Evolutionary conservation across 2,888 invertebrate genomes (phyloP).

Genomic region (Trichogramma dendrolimi): DNA sequence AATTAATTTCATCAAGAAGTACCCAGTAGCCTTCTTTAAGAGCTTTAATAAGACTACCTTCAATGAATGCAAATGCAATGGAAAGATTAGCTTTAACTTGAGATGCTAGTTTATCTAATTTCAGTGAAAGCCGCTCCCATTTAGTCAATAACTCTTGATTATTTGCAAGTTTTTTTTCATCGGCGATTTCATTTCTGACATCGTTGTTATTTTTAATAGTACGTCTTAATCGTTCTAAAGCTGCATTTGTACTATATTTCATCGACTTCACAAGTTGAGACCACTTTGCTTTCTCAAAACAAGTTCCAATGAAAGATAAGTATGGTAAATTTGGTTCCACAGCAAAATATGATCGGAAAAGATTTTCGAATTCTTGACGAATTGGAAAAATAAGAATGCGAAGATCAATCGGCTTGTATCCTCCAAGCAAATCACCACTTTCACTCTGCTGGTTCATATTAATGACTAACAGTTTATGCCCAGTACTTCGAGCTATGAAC

Average conservation of each 20-base stretch:
- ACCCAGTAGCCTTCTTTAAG: slow-evolving; percentile 92
- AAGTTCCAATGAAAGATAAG: slow-evolving; percentile 72
- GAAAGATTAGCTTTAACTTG: slow-evolving; percentile 71
- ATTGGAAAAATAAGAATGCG: slow-evolving; percentile 78
- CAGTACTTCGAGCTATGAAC: slow-evolving; percentile 77
- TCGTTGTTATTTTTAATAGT: slow-evolving; percentile 17
- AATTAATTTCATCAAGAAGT: slow-evolving; percentile 93
- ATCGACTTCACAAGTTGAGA: slow-evolving; percentile 69
- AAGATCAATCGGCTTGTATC: slow-evolving; percentile 92
- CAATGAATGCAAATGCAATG: slow-evolving; percentile 84
- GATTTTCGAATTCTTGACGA: slow-evolving; percentile 72
- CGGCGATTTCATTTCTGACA: not conserved
- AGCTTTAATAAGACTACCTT: slow-evolving; percentile 91
- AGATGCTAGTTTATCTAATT: slow-evolving; percentile 66
- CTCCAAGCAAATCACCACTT: slow-evolving; percentile 91
- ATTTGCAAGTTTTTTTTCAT: slow-evolving; percentile 2
- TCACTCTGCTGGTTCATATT: slow-evolving; percentile 99
- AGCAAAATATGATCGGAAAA: slow-evolving; percentile 72
- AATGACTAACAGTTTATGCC: slow-evolving; percentile 82
- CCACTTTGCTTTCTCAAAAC: slow-evolving; percentile 72
- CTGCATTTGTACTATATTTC: slow-evolving; percentile 65
- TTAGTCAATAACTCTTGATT: slow-evolving; percentile 25
- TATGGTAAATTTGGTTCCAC: slow-evolving; percentile 77
- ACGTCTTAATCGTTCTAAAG: slow-evolving; percentile 55
- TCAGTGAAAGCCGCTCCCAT: slow-evolving; percentile 48